These are phyloP conservation scores for Ochlodes sylvanus DNA, from an alignment of 2,888 invertebrate species.

Conservation along the genomic window DNA sequence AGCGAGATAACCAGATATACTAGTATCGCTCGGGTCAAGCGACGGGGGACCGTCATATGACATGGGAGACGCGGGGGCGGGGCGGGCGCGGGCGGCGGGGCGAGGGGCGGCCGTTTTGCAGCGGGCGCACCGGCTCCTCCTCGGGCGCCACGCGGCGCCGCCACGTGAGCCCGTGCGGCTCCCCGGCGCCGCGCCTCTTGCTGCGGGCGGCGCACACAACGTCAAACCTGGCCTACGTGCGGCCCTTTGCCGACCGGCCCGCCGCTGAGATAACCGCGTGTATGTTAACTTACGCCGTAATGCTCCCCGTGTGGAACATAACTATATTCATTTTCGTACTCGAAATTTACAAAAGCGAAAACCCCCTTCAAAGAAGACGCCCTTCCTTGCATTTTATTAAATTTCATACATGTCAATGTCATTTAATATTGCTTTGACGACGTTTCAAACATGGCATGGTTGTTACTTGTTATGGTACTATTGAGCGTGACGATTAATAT, in stretches of 20 bases:
- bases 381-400: too few relatives aligned
- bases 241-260: conserved; percentile 14
- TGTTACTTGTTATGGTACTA: conserved; percentile 1
- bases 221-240: conserved; percentile 48
- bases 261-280: conserved; percentile 39
- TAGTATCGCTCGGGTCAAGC: conserved; percentile 3
- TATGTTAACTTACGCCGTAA: neutral
- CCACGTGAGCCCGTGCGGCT: conserved; percentile 66
- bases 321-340: too few relatives aligned
- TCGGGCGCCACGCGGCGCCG: conserved; percentile 70
- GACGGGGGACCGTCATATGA: conserved; percentile 57
- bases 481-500: neutral
- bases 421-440: neutral
- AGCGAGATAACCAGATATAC: neutral
- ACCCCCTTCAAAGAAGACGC: too few relatives aligned
- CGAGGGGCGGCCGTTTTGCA: conserved; percentile 37
- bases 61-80: conserved; percentile 52
- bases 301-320: too few relatives aligned
- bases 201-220: conserved; percentile 54
- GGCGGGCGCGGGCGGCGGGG: conserved; percentile 38
- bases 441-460: neutral
- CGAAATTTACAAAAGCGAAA: too few relatives aligned
- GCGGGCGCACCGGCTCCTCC: conserved; percentile 38
- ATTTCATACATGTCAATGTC: neutral
- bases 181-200: conserved; percentile 60